Conservation (phyloP, 2,888 invertebrate species). For the Tachina lurida region DNA sequence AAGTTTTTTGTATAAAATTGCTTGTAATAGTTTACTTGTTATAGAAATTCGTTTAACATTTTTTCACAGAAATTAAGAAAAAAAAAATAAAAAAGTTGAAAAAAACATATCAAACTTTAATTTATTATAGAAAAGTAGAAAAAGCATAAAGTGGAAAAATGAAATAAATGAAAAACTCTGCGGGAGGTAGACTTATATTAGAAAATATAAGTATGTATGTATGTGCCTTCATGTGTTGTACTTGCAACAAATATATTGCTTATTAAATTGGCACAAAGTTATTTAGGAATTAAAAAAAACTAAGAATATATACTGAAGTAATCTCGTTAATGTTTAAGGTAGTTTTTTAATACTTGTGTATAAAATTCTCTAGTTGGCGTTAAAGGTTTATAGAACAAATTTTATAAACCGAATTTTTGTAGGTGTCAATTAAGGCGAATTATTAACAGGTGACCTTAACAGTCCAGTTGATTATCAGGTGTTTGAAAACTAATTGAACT, state of each 20-base stretch:
- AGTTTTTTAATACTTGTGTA: too few relatives aligned
- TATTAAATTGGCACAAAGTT: neutral
- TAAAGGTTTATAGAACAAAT: too few relatives aligned
- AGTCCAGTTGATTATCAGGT: too few relatives aligned
- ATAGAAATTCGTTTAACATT: neutral
- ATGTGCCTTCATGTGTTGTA: neutral
- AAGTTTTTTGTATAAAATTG: constrained; percentile 6
- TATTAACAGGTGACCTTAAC: too few relatives aligned
- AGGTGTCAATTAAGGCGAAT: too few relatives aligned
- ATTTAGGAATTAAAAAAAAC: neutral
- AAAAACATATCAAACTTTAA: constrained; percentile 7
- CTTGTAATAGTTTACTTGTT: constrained; percentile 31
- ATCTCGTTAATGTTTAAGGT: too few relatives aligned
- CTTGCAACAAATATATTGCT: neutral
- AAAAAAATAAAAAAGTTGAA: neutral
- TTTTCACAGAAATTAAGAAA: neutral
- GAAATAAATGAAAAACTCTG: constrained; percentile 29
- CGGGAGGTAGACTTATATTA: constrained; percentile 30
- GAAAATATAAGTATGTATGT: neutral
- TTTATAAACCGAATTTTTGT: too few relatives aligned
- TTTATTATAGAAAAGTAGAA: constrained; percentile 21
- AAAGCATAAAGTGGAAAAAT: neutral
- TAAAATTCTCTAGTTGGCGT: too few relatives aligned
- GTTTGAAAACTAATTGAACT: too few relatives aligned
- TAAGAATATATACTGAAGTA: too few relatives aligned